Evolutionary conservation across 2,113 vertebrate species (phyloP), one percentile per base, ranked within the genome.

Genomic region (Parus major): DNA sequence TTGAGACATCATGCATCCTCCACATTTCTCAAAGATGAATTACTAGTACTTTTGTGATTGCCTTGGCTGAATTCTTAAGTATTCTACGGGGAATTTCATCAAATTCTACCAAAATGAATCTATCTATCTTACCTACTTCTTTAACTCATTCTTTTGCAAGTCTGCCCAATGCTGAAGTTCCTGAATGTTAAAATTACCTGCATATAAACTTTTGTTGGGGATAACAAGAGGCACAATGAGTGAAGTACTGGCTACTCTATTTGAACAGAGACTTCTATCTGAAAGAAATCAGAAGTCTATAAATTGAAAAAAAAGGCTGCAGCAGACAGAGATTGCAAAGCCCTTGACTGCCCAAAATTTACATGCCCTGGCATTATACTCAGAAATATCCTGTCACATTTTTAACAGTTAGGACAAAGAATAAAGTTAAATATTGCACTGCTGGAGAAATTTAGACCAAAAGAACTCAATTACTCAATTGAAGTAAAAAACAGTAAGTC

Each of bases 11-110:
- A 75, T 39, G 44, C 47, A 70, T 91, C 60, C 76, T 90, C 88
- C 69, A 66, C 36, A 15, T 55, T 86, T 86, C 83, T 92, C 44
- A 52, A 59, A 92, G 91, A 92, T 63, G 49, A 88, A 92, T 93
- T 95, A 39, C 86, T 71, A 68, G 69, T 86, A 68, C 88, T 94
- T 88, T 31, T 71, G 86, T 86, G 80, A 91, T 94, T 88, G 83
- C 91, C 78, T 92, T 88, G 76, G 69, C 69, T 94, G 91, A 64
- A 53, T 83, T 63, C 59, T 88, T 59, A 86, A 92, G 60, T 75
- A 84, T 88, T 86, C 77, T 82, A n/a, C 44, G 77, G 60, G 79
- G 69, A 81, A 88, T 83, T 93, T 66, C 28, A 93, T 93, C 75
- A 93, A 55, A 66, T 83, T 83, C 92, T 88, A 68, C 86, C 79